These are phyloP conservation scores for Tribolium freemani DNA, from an alignment of 2,888 invertebrate genomes.

Conservation along the genomic window DNA sequence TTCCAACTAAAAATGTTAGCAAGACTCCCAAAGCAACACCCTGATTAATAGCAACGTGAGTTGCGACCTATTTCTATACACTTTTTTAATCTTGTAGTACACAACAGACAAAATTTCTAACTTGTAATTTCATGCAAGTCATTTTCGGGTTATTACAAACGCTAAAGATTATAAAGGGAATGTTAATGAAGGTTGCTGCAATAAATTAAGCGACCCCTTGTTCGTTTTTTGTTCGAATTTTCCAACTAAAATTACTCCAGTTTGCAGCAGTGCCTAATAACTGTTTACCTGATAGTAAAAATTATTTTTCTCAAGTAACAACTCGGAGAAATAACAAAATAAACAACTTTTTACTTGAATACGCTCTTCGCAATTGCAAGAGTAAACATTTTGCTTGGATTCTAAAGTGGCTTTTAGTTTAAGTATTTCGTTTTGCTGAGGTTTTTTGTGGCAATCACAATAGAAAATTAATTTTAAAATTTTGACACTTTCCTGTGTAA, in stretches of 20 bases:
- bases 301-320: neutral
- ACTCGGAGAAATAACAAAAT: neutral
- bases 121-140: constrained; percentile 10
- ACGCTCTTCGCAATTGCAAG: neutral
- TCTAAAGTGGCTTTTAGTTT: neutral
- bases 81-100: neutral
- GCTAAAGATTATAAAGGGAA: constrained; percentile 1
- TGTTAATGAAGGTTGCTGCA: constrained; percentile 19
- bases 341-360: neutral
- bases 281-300: neutral
- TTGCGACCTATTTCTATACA: neutral
- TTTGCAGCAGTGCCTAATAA: neutral
- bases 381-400: neutral
- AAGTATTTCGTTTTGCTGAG: neutral
- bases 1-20: too few species aligned
- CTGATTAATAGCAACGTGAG: too few species aligned
- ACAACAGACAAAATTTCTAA: neutral
- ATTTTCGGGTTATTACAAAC: constrained; percentile 2
- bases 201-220: constrained; percentile 17
- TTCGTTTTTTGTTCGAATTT: constrained; percentile 11
- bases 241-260: constrained; percentile 1
- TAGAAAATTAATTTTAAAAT: neutral
- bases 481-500: neutral
- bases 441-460: neutral
- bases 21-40: too few species aligned